phyloP scores from a whole-genome alignment of 2,888 invertebrate genomes.

The Koerneria pararmatus region DNA sequence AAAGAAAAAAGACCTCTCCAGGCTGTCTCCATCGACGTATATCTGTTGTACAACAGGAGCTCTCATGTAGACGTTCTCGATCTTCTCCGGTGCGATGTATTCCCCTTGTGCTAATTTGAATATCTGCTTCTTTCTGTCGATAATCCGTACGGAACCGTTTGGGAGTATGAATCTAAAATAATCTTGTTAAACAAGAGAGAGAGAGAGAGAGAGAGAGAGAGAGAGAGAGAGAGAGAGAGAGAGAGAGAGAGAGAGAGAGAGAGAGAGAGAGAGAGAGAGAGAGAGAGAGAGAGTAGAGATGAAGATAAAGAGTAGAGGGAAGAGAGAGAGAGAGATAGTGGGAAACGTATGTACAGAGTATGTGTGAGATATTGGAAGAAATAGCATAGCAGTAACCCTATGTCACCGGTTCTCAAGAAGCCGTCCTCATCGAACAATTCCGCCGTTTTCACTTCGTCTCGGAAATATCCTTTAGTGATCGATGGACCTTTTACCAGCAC shows the following conservation, averaged over 20 bases:
- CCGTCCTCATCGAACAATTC: conserved; percentile 79
- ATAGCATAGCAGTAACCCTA: too few relatives aligned
- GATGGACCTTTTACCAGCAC: conserved; percentile 47
- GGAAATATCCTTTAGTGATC: conserved; percentile 52
- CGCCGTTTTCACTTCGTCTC: conserved; percentile 81
- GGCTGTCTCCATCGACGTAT: conserved; percentile 22
- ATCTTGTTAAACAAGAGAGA: background rate
- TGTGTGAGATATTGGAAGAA: too few relatives aligned
- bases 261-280: conserved; percentile 8
- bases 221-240: background rate
- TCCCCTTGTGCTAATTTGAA: conserved; percentile 75
- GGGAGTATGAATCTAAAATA: background rate
- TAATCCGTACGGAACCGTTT: background rate
- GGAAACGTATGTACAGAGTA: too few relatives aligned
- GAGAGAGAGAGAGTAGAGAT: conserved; percentile 12
- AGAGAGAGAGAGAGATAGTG: too few relatives aligned
- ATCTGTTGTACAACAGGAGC: conserved; percentile 32
- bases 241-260: conserved; percentile 4
- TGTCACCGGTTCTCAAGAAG: too few relatives aligned
- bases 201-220: background rate
- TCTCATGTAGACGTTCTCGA: conserved; percentile 69
- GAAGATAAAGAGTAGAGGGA: too few relatives aligned
- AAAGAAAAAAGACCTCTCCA: conserved; percentile 17
- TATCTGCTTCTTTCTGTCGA: background rate
- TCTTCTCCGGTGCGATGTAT: conserved; percentile 97